Conservation (phyloP, 2,888 invertebrate species). For the Alloscopus bannaensis region DNA sequence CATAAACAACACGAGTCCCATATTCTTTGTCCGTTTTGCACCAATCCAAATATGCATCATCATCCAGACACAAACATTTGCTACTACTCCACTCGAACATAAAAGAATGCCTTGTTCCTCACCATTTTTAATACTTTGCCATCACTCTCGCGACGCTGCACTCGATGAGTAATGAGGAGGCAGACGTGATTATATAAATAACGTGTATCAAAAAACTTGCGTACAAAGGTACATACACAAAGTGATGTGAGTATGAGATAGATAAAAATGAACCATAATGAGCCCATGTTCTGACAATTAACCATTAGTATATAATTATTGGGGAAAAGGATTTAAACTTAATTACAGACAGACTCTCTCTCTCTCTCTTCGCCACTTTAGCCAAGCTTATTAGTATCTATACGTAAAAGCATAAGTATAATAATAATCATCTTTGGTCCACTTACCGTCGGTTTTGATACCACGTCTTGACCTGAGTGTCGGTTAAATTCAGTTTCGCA, state of each 20-base stretch:
- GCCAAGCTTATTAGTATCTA: neutral
- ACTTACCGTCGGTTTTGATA: constrained; percentile 97
- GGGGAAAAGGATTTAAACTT: constrained; percentile 26
- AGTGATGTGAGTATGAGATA: neutral
- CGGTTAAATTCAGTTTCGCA: constrained; percentile 94
- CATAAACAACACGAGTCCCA: too few species aligned
- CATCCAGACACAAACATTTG: too few species aligned
- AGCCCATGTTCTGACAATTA: constrained; percentile 40
- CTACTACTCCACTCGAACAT: too few species aligned
- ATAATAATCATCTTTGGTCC: constrained; percentile 17
- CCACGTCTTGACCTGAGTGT: constrained; percentile 99
- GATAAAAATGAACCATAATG: constrained; percentile 34
- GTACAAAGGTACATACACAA: too few species aligned
- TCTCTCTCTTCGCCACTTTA: neutral
- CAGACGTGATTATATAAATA: too few species aligned
- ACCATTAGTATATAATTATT: constrained; percentile 36
- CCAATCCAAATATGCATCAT: too few species aligned
- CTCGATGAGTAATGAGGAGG: too few species aligned
- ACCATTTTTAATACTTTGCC: too few species aligned
- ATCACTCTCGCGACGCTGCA: too few species aligned
- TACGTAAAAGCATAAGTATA: constrained; percentile 12
- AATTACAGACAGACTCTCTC: constrained; percentile 37
- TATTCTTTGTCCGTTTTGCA: too few species aligned
- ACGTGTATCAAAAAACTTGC: too few species aligned
- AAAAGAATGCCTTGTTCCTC: too few species aligned